These are phyloP conservation scores for human DNA, from an alignment of 2,113 vertebrate species.

Conservation along the genomic window DNA sequence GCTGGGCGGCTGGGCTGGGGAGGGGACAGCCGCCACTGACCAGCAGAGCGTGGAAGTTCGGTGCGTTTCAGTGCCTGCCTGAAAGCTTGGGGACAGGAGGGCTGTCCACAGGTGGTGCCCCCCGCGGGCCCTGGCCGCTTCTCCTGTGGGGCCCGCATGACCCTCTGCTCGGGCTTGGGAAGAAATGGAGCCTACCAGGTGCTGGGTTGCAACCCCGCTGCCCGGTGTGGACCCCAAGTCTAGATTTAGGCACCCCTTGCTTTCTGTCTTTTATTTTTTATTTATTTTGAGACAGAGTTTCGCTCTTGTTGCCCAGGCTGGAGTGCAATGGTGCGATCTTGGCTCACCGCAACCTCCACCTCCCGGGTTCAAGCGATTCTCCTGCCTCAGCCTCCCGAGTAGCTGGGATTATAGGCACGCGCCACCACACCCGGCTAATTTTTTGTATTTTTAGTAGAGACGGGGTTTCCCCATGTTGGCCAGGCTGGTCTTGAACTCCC, in stretches of 20 bases:
- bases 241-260: neutral
- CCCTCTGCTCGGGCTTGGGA: neutral
- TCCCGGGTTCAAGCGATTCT: too few species aligned
- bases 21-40: slow-evolving; percentile 77
- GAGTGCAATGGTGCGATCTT: too few species aligned
- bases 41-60: slow-evolving; percentile 80
- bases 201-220: neutral
- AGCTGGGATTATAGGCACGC: too few species aligned
- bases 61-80: slow-evolving; percentile 71
- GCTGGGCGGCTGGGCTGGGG: neutral
- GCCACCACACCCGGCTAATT: too few species aligned
- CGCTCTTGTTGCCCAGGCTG: too few species aligned
- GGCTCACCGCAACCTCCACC: too few species aligned
- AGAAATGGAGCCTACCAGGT: neutral
- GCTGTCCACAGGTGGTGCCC: too few species aligned
- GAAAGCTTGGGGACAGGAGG: slow-evolving; percentile 25
- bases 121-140: neutral
- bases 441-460: too few species aligned
- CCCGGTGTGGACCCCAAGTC: neutral
- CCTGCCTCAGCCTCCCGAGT: too few species aligned
- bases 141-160: neutral
- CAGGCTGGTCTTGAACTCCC: too few species aligned
- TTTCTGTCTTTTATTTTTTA: neutral
- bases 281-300: too few species aligned
- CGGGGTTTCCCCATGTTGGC: too few species aligned